These are phyloP conservation scores for Halocaridina rubra DNA, from an alignment of 2,888 invertebrate species.

Conservation along the genomic window DNA sequence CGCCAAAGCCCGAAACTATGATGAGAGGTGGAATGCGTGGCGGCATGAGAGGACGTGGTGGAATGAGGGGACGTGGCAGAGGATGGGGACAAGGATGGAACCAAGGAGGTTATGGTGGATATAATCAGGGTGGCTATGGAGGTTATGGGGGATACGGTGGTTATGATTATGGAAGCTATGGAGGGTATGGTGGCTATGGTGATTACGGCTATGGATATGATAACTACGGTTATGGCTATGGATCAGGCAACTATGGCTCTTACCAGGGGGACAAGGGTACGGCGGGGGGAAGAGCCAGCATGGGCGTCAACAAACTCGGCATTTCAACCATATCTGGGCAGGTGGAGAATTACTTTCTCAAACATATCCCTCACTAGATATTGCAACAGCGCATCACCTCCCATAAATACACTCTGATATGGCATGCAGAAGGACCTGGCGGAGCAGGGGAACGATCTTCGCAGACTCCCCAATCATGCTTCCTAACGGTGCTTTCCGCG, in stretches of 20 bases:
- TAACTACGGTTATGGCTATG: conserved; percentile 57
- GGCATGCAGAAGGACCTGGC: too few relatives aligned
- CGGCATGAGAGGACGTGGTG: conserved; percentile 65
- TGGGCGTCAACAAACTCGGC: conserved; percentile 62
- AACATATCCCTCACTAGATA: too few relatives aligned
- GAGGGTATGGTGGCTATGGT: conserved; percentile 49
- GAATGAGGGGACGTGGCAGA: conserved; percentile 71
- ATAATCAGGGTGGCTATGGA: conserved; percentile 65
- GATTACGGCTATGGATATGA: conserved; percentile 59
- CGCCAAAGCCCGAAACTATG: conserved; percentile 75
- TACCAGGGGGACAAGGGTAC: conserved; percentile 63
- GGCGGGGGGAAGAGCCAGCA: conserved; percentile 64
- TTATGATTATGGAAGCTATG: conserved; percentile 59
- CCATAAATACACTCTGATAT: too few relatives aligned
- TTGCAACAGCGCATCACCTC: too few relatives aligned
- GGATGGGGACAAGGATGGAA: conserved; percentile 71
- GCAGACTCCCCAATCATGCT: too few relatives aligned
- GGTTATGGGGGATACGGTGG: conserved; percentile 66
- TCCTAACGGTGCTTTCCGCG: too few relatives aligned
- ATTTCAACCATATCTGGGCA: too few relatives aligned
- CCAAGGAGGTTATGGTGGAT: conserved; percentile 65
- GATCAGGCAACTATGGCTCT: conserved; percentile 59
- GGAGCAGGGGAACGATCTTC: too few relatives aligned
- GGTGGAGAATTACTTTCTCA: too few relatives aligned
- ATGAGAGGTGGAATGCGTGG: conserved; percentile 63